These are phyloP conservation scores for Sprattus sprattus DNA, from an alignment of 2,113 vertebrate genomes.

Conservation along the genomic window DNA sequence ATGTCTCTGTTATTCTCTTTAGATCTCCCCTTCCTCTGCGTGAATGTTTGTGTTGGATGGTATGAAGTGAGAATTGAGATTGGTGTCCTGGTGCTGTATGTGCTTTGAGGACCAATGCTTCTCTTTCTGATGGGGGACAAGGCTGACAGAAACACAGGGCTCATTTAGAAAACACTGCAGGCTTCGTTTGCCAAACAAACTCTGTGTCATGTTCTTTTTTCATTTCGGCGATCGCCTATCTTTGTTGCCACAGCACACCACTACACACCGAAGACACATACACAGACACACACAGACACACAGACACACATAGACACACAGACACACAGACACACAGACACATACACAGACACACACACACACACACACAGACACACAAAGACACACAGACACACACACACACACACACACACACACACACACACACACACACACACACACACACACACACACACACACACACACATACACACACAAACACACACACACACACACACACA, in stretches of 20 bases:
- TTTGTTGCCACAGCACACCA: not conserved
- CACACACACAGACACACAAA: not conserved
- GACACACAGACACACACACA: too few species aligned
- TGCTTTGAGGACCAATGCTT: not conserved
- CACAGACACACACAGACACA: not conserved
- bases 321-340: not conserved
- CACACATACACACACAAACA: not conserved
- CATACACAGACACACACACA: not conserved
- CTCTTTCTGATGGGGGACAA: not conserved
- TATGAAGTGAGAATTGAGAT: not conserved
- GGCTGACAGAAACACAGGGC: slow-evolving; percentile 1
- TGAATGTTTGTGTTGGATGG: not conserved
- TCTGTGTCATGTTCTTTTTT: not conserved
- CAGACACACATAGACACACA: not conserved
- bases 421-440: not conserved
- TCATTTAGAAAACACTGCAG: slow-evolving; percentile 2
- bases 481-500: not conserved
- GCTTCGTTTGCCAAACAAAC: not conserved
- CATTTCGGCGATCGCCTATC: not conserved
- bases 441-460: not conserved
- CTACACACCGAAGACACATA: too few species aligned
- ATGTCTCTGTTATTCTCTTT: not conserved
- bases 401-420: too few species aligned
- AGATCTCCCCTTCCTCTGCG: not conserved
- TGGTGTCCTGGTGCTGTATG: not conserved